Base-by-base conservation (phyloP, 2,113 vertebrate species). In the Paedocypris sp. region DNA sequence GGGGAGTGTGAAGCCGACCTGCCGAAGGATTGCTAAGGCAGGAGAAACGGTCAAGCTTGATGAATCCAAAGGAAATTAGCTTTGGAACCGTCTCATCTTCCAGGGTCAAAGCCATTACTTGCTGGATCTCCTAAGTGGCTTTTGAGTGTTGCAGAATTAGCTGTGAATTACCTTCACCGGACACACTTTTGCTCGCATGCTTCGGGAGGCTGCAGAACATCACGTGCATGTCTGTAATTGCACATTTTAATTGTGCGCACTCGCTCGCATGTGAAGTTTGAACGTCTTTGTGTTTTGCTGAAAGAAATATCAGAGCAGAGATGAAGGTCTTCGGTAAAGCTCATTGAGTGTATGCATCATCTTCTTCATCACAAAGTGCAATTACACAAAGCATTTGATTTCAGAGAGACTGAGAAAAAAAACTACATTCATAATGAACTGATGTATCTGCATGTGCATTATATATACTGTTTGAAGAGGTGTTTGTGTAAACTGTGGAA, bases 141-240 rank as follows among this genome's bases (percentile, higher is more conserved):
- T 73, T 62, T 62, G 50, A 66, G 73, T 64, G 57, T 60, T 68
- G 73, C 52, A 73, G 81, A 80, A 86, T 86, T 82, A 78, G 79
- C 76, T 79, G 15, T 66, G 72, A 78, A 81, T 77, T 71, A 78
- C 76, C 73, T 49, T 12, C 20, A 25, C 66, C 57, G 60, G 66
- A 82, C 74, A 64, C 53, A 62, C 36, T 6, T 76, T 78, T 70
- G 72, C 50, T 63, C 43, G 64, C 69, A 68, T 62, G 70, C 69
- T 72, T 69, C 64, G 61, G 65, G 28, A 69, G 69, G 64, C 70
- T 57, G 52, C 64, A 62, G 70, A 75, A 72, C 72, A 67, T 75
- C 70, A 70, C 71, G 74, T 70, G 73, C 80, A 79, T 75, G 67
- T 78, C 80, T 59, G 57, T 75, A 73, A 72, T 60, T 77, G 75